Percentiles rank a stretch among this genome's conserved stretches.
Conservation (phyloP, 2,888 invertebrate genomes). For the Clivina fossor region DNA sequence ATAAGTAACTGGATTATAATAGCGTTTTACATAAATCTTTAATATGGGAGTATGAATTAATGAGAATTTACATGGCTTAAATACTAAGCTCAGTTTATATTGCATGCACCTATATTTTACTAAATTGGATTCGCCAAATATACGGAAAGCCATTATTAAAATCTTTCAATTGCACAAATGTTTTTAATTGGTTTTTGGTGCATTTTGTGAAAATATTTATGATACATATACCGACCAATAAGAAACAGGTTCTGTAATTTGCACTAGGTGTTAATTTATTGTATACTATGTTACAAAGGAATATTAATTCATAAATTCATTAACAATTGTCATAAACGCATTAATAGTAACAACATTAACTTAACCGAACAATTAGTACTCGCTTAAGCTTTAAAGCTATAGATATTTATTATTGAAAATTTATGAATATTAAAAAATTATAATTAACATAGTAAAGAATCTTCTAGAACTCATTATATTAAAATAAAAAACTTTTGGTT, state of each 20-base stretch:
- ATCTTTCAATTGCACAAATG: conserved; percentile 15
- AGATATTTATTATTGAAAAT: neutral
- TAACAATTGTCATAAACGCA: no score
- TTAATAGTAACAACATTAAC: no score
- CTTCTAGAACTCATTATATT: no score
- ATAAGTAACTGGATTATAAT: no score
- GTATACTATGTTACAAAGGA: neutral
- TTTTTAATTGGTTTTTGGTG: conserved; percentile 4
- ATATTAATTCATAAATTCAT: no score
- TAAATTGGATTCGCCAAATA: neutral
- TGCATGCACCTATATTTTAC: conserved; percentile 8
- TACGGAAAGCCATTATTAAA: conserved; percentile 11
- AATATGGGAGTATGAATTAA: conserved; percentile 7
- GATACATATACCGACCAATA: neutral
- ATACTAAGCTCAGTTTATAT: no score
- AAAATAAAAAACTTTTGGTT: no score
- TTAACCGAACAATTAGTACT: no score
- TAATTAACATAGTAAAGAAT: no score
- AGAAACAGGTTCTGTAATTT: neutral
- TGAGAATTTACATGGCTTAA: conserved; percentile 12
- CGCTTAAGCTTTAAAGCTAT: no score
- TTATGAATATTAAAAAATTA: no score
- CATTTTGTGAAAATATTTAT: conserved; percentile 1
- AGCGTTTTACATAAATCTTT: conserved; percentile 27
- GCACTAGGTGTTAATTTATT: neutral